phyloP scores from a whole-genome alignment of 2,797 vertebrate genomes.

The Cuniculus paca region DNA sequence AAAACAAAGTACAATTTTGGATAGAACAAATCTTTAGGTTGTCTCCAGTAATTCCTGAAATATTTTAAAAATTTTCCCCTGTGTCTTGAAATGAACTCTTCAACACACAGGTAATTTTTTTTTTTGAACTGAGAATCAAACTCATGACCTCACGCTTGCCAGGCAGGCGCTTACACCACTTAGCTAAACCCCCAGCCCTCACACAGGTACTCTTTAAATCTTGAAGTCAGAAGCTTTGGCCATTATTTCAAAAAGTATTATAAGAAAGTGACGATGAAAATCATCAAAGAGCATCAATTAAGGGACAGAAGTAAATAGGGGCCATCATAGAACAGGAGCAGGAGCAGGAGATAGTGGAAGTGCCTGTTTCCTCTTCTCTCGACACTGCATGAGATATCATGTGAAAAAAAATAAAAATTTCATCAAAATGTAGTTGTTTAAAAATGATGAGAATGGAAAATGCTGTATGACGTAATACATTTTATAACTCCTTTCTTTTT shows the following conservation, averaged over 20 bases:
- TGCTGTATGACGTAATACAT: background rate
- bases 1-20: background rate
- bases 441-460: constrained; percentile 6
- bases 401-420: background rate
- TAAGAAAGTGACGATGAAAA: background rate
- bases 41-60: background rate
- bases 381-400: background rate
- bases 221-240: background rate
- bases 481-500: background rate
- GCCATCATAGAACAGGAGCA: background rate
- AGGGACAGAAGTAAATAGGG: background rate
- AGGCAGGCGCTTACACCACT: no score
- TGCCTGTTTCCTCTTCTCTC: background rate
- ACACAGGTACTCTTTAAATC: background rate
- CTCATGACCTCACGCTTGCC: no score
- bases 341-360: rapidly evolving
- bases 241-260: background rate
- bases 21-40: background rate
- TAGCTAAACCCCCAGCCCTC: no score
- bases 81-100: background rate
- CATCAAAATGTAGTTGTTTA: background rate
- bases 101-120: background rate
- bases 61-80: background rate
- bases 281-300: background rate
- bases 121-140: no score